Percentiles rank a stretch among this genome's conserved stretches.
phyloP scores from a whole-genome alignment of 2,797 vertebrate species.

The Ateles fusciceps region DNA sequence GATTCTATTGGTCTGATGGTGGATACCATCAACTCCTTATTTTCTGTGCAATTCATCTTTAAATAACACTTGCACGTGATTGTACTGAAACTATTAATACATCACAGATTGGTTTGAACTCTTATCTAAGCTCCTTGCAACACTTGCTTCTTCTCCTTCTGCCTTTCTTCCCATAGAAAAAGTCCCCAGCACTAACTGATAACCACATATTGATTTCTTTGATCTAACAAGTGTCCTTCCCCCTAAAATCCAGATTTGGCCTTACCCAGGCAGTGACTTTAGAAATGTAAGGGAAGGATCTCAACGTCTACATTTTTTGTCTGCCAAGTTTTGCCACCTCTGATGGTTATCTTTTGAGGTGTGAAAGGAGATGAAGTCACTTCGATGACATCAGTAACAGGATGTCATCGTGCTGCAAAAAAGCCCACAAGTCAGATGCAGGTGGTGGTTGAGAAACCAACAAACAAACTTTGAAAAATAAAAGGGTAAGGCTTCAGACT shows the following conservation, averaged over 20 bases:
- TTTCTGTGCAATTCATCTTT: conserved; percentile 28
- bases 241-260: background rate
- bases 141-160: background rate
- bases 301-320: conserved; percentile 7
- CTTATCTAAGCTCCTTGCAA: background rate
- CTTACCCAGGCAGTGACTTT: background rate
- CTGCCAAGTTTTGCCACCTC: conserved; percentile 47
- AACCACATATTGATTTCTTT: background rate
- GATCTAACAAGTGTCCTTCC: background rate
- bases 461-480: conserved; percentile 46
- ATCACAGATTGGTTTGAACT: background rate
- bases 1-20: background rate
- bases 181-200: background rate
- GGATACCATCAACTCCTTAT: background rate
- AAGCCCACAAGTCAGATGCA: conserved; percentile 59
- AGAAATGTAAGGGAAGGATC: background rate
- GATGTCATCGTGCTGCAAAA: conserved; percentile 31
- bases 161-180: background rate
- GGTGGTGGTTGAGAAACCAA: conserved; percentile 47
- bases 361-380: conserved; percentile 53
- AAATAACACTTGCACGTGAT: background rate
- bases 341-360: conserved; percentile 61
- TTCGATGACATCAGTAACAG: conserved; percentile 59
- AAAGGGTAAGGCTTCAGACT: conserved; percentile 40
- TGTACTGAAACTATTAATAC: background rate